These are phyloP conservation scores for Platysternon megacephalum DNA, from an alignment of 2,113 vertebrate genomes.

Conservation along the genomic window DNA sequence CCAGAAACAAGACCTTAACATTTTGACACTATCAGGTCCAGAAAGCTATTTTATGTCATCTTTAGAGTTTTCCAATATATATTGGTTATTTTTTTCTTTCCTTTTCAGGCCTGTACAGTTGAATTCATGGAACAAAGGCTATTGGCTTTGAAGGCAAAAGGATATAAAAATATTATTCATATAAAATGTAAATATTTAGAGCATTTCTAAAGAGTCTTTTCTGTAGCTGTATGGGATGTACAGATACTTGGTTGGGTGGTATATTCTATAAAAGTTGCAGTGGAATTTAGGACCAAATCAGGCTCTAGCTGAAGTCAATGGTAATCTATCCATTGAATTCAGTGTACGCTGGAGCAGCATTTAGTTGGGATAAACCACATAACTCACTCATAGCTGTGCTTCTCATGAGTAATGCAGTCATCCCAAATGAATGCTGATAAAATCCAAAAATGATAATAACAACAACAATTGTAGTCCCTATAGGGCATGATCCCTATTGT, in stretches of 20 bases:
- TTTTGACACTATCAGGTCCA: neutral
- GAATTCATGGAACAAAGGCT: neutral
- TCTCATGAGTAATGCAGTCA: neutral
- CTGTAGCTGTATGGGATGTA: neutral
- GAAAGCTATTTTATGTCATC: slow-evolving; percentile 31
- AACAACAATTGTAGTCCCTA: neutral
- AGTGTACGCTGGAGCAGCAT: neutral
- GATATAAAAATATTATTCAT: neutral
- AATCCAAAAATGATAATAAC: neutral
- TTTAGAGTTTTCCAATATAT: neutral
- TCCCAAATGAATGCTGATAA: neutral
- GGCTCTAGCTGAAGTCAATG: slow-evolving; percentile 1
- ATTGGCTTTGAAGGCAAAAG: neutral
- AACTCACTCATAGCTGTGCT: neutral
- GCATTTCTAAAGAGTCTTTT: neutral
- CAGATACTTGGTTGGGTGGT: neutral
- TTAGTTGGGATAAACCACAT: neutral
- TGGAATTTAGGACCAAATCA: slow-evolving; percentile 24
- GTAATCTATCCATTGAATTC: slow-evolving; percentile 5
- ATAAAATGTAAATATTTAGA: neutral
- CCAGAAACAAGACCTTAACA: neutral
- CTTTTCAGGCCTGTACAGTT: neutral
- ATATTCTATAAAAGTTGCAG: neutral
- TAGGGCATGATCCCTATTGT: neutral
- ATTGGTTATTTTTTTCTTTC: neutral